Conservation (phyloP, 2,113 vertebrate species). For the Rhizomys pruinosus region DNA sequence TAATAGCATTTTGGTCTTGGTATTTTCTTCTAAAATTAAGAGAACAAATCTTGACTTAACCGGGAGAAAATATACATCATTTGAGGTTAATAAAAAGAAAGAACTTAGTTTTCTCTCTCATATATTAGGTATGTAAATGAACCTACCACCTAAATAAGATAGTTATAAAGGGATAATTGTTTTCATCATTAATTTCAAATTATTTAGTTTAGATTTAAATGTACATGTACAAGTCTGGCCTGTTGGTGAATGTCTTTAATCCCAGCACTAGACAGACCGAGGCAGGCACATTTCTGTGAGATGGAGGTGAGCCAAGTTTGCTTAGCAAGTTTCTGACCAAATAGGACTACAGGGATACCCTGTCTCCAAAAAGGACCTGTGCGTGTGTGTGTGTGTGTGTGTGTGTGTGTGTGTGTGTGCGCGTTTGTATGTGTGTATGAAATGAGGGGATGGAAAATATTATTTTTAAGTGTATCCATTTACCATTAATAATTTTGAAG, state of each 20-base stretch:
- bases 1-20: not conserved
- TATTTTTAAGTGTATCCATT: too few species aligned
- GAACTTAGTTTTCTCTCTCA: not conserved
- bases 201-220: not conserved
- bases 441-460: too few species aligned
- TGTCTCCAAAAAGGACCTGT: too few species aligned
- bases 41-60: not conserved
- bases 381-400: fast-evolving
- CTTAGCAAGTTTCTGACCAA: too few species aligned
- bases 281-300: too few species aligned
- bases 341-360: too few species aligned
- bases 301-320: too few species aligned
- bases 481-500: too few species aligned
- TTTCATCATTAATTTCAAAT: not conserved
- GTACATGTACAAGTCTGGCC: too few species aligned
- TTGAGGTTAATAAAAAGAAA: not conserved
- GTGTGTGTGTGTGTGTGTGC: not conserved
- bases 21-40: not conserved
- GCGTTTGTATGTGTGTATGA: not conserved
- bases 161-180: not conserved
- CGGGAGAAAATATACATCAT: not conserved
- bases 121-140: not conserved
- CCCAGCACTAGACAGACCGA: too few species aligned
- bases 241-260: too few species aligned
- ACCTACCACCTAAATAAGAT: not conserved